Evolutionary conservation across 2,797 vertebrate species (phyloP).

Genomic region (Spinus olivaceus): DNA sequence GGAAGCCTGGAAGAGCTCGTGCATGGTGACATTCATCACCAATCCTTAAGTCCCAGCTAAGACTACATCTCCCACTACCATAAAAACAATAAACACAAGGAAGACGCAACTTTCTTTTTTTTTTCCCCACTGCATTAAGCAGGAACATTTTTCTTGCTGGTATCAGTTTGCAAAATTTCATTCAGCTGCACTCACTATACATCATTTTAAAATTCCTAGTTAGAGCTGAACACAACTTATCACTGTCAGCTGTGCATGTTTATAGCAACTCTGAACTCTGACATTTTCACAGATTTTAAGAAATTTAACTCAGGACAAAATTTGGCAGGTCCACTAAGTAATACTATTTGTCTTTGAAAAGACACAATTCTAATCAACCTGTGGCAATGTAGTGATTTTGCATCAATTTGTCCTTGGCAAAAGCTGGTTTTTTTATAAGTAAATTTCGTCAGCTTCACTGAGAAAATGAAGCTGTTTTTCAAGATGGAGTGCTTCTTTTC

Average conservation of each 20-base stretch:
- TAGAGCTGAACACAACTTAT: conserved; percentile 21
- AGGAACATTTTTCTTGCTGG: conserved; percentile 22
- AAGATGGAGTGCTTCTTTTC: background rate
- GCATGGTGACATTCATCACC: background rate
- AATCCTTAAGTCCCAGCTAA: background rate
- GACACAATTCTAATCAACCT: conserved; percentile 24
- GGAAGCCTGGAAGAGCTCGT: background rate
- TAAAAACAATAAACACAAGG: background rate
- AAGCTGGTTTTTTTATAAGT: background rate
- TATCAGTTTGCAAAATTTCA: background rate
- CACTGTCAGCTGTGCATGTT: background rate
- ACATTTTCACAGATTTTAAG: conserved; percentile 31
- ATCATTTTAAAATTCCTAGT: conserved; percentile 3
- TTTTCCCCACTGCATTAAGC: background rate
- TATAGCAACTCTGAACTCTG: background rate
- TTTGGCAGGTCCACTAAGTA: conserved; percentile 26
- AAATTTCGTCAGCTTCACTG: background rate
- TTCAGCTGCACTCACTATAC: background rate
- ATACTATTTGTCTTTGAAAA: conserved; percentile 23
- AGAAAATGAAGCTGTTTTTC: background rate
- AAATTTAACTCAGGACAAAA: conserved; percentile 13
- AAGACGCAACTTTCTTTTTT: background rate
- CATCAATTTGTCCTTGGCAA: background rate
- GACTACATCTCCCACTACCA: background rate
- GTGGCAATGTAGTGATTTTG: background rate